Evolutionary conservation across 2,797 vertebrate genomes (phyloP), one percentile per base, ranked within the genome.

Genomic region (Saxicola maurus): DNA sequence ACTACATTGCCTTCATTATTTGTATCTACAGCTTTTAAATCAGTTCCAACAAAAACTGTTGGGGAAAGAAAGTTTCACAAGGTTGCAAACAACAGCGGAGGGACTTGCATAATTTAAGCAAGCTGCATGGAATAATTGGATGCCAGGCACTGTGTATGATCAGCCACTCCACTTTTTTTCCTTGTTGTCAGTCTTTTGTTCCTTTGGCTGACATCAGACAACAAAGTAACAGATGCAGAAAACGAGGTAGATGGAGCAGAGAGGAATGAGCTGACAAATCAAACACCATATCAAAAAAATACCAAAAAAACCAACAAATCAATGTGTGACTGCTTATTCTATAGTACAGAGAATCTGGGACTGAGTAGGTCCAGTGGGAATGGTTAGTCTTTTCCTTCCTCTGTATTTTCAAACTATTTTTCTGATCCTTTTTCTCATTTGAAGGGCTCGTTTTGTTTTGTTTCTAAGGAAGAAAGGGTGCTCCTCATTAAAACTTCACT

Each of bases 41-140:
- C n/a, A 40, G 31, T 38, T 68, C 17, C 42, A 31, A 27, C 51
- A 67, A 90, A 82, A 88, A 13, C 30, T 43, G 12, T 6, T 76
- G 37, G 31, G 52, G 62, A 66, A 60, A 56, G 46, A 75, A 79
- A 89, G 38, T 35, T 78, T 66, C 40, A 35, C 17, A 55, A 66
- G 49, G 21, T 77, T 84, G 35, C 65, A 65, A 92, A 89, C 72
- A 93, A 65, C 71, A 75, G 61, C 79, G 82, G 28, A 86, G 37
- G 23, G 17, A 49, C 68, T 38, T 86, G 73, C 82, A 86, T 89
- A 91, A 77, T 93, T 82, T 43, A 91, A 87, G 51, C 31, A 53
- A 68, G 16, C 68, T 76, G 33, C 40, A 60, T 86, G 65, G 72
- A 93, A 56, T 93, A 91, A 89, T 84, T 90, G 74, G 55, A 73